Conservation (phyloP, 2,797 vertebrate genomes). For the Threskiornis aethiopicus region DNA sequence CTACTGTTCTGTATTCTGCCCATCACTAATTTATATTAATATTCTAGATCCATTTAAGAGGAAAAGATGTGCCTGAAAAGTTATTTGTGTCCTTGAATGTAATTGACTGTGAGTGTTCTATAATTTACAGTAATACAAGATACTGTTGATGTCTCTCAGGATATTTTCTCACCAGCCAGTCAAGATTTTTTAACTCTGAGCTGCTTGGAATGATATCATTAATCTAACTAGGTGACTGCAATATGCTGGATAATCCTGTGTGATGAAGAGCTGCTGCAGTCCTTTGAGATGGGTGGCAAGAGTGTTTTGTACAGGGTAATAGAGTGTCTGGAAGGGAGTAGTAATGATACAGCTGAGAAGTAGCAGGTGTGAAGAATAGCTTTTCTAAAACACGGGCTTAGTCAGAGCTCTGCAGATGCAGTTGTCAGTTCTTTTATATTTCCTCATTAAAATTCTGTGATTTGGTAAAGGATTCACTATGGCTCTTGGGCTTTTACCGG, state of each 20-base stretch:
- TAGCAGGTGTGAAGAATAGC: background rate
- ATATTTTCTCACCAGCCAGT: background rate
- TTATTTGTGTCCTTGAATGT: slow-evolving; percentile 13
- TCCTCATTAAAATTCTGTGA: background rate
- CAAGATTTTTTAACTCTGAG: slow-evolving; percentile 3
- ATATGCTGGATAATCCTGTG: background rate
- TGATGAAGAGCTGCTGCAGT: slow-evolving; percentile 24
- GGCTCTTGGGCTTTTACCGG: background rate
- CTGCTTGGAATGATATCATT: background rate
- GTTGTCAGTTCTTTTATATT: background rate
- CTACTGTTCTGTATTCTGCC: background rate
- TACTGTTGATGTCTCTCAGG: background rate
- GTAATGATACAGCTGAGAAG: background rate
- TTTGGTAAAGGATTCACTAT: background rate
- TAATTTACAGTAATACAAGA: slow-evolving; percentile 20
- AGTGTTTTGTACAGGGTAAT: background rate
- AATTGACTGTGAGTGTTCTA: slow-evolving; percentile 27
- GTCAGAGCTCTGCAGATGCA: slow-evolving; percentile 9
- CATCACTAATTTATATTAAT: background rate
- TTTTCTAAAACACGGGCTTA: slow-evolving; percentile 3
- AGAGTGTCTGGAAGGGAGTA: background rate
- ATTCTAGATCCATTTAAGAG: background rate
- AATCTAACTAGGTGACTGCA: slow-evolving; percentile 1
- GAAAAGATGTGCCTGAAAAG: background rate
- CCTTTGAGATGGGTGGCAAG: slow-evolving; percentile 5